A percentile compares a stretch with the other conserved stretches of the same genome.
Evolutionary conservation across 2,888 invertebrate species (phyloP).

Genomic region (Diplazon laetatorius): DNA sequence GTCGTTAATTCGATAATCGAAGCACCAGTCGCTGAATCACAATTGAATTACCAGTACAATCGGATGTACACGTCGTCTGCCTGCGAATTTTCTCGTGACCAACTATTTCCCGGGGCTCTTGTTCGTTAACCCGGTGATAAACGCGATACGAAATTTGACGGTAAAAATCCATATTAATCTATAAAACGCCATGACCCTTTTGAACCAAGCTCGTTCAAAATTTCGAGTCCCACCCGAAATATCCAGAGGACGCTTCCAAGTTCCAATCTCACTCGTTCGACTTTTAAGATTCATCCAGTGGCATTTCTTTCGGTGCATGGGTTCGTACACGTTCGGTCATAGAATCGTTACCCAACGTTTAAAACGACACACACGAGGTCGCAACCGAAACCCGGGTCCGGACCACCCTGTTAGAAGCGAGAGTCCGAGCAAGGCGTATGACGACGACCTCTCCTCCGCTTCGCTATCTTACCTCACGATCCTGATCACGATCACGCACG

Average conservation of each 20-base stretch:
- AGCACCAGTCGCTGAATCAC: slow-evolving; percentile 7
- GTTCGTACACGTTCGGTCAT: background rate
- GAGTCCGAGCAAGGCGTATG: slow-evolving; percentile 72
- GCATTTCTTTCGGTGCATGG: background rate
- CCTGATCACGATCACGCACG: slow-evolving; percentile 80
- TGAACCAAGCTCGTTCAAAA: no score
- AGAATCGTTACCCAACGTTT: background rate
- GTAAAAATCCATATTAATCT: slow-evolving; percentile 46
- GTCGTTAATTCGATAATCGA: slow-evolving; percentile 37
- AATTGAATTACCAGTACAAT: slow-evolving; percentile 51
- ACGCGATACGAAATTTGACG: slow-evolving; percentile 35
- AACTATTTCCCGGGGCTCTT: slow-evolving; percentile 36
- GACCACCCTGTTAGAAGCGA: slow-evolving; percentile 73
- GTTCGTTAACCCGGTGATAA: slow-evolving; percentile 51
- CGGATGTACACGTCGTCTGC: slow-evolving; percentile 40
- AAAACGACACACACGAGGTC: slow-evolving; percentile 9
- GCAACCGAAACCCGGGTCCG: slow-evolving; percentile 69
- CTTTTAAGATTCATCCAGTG: background rate
- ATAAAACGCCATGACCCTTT: no score
- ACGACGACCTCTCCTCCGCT: slow-evolving; percentile 71
- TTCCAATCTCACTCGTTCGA: no score
- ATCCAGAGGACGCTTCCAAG: no score
- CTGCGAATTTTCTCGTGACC: slow-evolving; percentile 43
- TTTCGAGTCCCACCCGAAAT: no score
- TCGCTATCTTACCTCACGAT: slow-evolving; percentile 76